phyloP scores from a whole-genome alignment of 2,797 vertebrate genomes.

The Sebastolobus altivelis region DNA sequence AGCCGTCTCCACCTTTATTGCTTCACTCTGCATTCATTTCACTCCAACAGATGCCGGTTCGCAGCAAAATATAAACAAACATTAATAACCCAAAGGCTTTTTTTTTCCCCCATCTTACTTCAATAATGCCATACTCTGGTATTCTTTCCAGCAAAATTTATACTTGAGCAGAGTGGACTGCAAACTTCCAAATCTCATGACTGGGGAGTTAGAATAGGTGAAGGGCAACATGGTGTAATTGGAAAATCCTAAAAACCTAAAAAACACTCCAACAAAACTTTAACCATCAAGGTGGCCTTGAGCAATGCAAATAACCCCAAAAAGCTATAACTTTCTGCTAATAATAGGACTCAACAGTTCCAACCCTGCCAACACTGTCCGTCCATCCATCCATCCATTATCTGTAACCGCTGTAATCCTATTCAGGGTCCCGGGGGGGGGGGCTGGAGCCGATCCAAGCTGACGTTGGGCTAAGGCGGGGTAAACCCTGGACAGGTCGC shows the following conservation, averaged over 20 bases:
- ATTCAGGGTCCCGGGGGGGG: not conserved
- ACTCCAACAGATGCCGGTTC: slow-evolving; percentile 59
- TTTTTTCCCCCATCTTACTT: slow-evolving; percentile 53
- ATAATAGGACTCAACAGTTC: slow-evolving; percentile 6
- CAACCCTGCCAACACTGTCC: too few species aligned
- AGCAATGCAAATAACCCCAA: slow-evolving; percentile 5
- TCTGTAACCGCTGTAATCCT: not conserved
- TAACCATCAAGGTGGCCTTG: slow-evolving; percentile 1
- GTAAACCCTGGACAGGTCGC: too few species aligned
- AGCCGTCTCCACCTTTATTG: slow-evolving; percentile 75
- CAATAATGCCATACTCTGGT: slow-evolving; percentile 60
- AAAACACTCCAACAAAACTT: not conserved
- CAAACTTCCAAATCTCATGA: slow-evolving; percentile 11
- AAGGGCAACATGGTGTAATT: not conserved
- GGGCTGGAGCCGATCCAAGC: too few species aligned
- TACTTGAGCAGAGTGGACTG: slow-evolving; percentile 25
- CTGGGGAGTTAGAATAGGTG: not conserved
- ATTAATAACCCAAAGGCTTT: slow-evolving; percentile 74
- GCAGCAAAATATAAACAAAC: slow-evolving; percentile 76
- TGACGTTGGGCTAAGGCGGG: too few species aligned
- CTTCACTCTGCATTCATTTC: slow-evolving; percentile 77
- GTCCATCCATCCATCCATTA: not conserved
- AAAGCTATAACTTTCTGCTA: not conserved
- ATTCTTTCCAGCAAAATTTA: slow-evolving; percentile 58
- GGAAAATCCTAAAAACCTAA: not conserved